Evolutionary conservation across 2,797 vertebrate species (phyloP).

Genomic region (Macropodus opercularis): DNA sequence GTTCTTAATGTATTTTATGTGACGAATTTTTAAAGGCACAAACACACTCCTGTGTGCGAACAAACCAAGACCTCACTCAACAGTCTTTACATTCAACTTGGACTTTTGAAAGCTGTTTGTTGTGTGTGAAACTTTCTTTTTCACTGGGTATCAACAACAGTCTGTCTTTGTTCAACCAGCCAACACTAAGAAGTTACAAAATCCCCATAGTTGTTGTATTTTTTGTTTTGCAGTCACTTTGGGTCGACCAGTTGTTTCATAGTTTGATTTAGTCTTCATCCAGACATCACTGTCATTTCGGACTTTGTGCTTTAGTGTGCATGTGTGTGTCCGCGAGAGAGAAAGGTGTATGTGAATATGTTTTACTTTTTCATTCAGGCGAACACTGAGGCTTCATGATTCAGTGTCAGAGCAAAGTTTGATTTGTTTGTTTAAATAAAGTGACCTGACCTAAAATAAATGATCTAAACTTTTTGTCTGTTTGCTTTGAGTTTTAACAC

Average conservation of each 20-base stretch:
- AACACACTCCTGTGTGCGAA: constrained; percentile 50
- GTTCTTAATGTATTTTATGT: constrained; percentile 26
- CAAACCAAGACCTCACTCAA: constrained; percentile 32
- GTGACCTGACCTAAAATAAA: constrained; percentile 47
- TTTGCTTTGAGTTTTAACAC: neutral
- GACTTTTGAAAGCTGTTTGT: too few species aligned
- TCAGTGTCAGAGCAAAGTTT: constrained; percentile 38
- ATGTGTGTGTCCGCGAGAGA: neutral
- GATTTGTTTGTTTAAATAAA: constrained; percentile 57
- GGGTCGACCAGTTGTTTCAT: constrained; percentile 6
- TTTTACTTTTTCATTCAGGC: constrained; percentile 48
- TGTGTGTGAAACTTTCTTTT: constrained; percentile 22
- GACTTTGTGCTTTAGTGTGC: constrained; percentile 9
- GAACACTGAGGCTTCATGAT: constrained; percentile 31
- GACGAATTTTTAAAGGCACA: constrained; percentile 50
- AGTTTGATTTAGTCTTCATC: constrained; percentile 26
- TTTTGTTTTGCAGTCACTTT: constrained; percentile 6
- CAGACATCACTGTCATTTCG: constrained; percentile 23
- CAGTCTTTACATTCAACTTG: neutral
- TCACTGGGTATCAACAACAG: neutral
- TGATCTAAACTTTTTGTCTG: neutral
- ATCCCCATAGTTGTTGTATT: constrained; percentile 3
- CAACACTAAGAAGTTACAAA: constrained; percentile 27
- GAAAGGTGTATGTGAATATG: constrained; percentile 14
- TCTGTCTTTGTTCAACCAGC: too few species aligned